These are phyloP conservation scores for Oryctes rhinoceros DNA, from an alignment of 1,140 invertebrate genomes.

Conservation along the genomic window DNA sequence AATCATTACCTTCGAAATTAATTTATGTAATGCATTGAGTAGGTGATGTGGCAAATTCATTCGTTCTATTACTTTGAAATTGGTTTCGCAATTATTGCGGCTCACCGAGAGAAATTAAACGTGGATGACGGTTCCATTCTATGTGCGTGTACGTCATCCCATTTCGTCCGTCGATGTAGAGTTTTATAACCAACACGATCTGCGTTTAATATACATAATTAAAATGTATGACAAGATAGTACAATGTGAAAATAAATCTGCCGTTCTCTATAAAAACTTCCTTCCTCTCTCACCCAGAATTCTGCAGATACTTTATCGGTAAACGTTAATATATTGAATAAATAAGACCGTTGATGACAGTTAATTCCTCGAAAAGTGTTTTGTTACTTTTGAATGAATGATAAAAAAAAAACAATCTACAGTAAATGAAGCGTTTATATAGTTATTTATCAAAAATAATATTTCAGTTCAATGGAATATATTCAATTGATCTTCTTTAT, in stretches of 20 bases:
- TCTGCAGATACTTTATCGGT: background rate
- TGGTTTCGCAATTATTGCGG: background rate
- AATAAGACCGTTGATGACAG: background rate
- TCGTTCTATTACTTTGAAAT: background rate
- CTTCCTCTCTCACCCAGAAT: background rate
- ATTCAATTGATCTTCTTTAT: no score
- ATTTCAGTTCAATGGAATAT: no score
- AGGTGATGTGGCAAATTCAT: background rate
- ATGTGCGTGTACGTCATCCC: background rate
- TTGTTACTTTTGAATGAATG: no score
- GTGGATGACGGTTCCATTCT: background rate
- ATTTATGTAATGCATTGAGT: background rate
- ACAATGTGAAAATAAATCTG: background rate
- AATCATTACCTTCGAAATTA: no score
- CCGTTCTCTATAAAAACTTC: background rate
- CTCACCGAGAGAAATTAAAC: background rate
- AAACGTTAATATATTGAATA: background rate
- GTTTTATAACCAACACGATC: background rate
- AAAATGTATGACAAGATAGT: constrained; percentile 17
- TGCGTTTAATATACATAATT: background rate
- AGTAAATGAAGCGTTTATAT: no score
- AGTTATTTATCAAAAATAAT: no score
- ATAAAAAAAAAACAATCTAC: no score
- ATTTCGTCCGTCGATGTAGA: background rate
- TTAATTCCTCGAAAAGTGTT: background rate